These are phyloP conservation scores for Oceanites oceanicus DNA, from an alignment of 2,113 vertebrate species.

Conservation along the genomic window DNA sequence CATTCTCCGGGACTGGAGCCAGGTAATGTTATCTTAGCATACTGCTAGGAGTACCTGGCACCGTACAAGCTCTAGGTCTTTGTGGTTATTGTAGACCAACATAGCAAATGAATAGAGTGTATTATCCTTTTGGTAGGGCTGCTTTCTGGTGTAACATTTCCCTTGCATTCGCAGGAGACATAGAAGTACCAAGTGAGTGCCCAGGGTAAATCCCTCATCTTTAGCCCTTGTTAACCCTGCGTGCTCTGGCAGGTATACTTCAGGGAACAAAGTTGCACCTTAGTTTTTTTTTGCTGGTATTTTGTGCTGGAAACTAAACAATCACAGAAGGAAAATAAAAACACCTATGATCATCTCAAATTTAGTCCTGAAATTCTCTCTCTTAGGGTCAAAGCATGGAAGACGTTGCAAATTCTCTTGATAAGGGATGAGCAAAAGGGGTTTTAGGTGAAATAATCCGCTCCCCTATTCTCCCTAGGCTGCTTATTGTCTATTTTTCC, in stretches of 20 bases:
- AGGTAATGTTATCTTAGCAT: slow-evolving; percentile 32
- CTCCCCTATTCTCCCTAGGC: neutral
- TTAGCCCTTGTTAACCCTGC: neutral
- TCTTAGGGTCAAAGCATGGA: neutral
- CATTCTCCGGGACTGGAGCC: slow-evolving; percentile 1
- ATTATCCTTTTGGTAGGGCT: neutral
- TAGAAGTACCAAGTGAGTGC: neutral
- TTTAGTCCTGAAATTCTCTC: neutral
- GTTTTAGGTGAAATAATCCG: neutral
- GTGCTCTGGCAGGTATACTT: neutral
- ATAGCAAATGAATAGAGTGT: neutral
- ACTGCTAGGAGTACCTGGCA: slow-evolving; percentile 37
- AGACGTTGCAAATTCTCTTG: neutral
- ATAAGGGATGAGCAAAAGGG: neutral
- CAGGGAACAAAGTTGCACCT: neutral
- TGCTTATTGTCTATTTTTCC: neutral
- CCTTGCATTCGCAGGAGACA: neutral
- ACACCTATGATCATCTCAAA: neutral
- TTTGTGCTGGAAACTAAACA: neutral
- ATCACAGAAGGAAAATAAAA: neutral
- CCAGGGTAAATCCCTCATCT: neutral
- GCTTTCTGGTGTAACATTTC: neutral
- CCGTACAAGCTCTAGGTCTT: neutral
- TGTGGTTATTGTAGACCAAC: slow-evolving; percentile 38
- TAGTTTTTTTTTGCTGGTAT: neutral